A percentile compares a stretch with the other conserved stretches of the same genome.
phyloP scores from a whole-genome alignment of 2,113 vertebrate genomes.

The Varanus komodoensis region DNA sequence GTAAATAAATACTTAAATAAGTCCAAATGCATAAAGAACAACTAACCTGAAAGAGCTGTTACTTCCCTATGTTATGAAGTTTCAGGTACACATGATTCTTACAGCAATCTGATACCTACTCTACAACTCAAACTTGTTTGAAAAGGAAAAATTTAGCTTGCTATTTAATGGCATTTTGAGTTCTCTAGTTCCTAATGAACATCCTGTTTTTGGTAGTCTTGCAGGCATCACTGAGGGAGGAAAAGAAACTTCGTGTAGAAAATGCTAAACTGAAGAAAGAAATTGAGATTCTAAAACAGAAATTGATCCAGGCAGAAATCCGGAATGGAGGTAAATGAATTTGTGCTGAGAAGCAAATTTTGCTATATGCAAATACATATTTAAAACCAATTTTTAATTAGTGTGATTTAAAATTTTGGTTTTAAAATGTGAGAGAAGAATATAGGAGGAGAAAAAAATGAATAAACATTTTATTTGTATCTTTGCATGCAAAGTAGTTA shows the following conservation, averaged over 20 bases:
- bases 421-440: not conserved
- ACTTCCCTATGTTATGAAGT: not conserved
- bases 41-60: not conserved
- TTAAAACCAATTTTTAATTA: not conserved
- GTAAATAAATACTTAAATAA: not conserved
- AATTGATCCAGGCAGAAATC: constrained; percentile 91
- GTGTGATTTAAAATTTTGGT: not conserved
- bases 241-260: constrained; percentile 96
- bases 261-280: constrained; percentile 95
- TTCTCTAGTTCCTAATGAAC: not conserved
- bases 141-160: not conserved
- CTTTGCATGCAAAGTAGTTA: not conserved
- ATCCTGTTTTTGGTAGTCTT: constrained; percentile 78
- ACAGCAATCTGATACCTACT: not conserved
- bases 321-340: constrained; percentile 86
- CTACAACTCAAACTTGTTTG: not conserved
- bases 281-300: constrained; percentile 90
- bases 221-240: constrained; percentile 91
- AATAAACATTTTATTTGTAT: not conserved
- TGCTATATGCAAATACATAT: not conserved
- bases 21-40: not conserved
- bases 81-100: not conserved
- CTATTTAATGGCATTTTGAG: not conserved
- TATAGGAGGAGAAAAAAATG: not conserved
- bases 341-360: not conserved